Conservation (phyloP, 2,113 vertebrate species). For the Hemiprocne comata region DNA sequence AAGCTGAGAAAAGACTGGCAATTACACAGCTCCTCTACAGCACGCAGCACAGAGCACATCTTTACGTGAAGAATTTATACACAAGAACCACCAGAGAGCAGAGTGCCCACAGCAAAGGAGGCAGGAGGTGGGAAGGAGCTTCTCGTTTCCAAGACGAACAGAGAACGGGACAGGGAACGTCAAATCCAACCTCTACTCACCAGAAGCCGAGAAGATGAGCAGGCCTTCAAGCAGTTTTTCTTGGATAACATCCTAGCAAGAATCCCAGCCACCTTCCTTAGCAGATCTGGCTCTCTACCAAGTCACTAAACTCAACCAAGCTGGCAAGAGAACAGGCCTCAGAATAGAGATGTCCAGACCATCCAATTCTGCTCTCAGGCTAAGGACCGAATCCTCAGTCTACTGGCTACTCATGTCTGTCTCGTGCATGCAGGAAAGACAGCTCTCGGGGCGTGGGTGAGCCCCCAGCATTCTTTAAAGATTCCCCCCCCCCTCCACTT, state of each 20-base stretch:
- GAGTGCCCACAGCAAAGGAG: conserved; percentile 55
- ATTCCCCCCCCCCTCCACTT: neutral
- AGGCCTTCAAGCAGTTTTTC: conserved; percentile 56
- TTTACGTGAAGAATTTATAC: conserved; percentile 34
- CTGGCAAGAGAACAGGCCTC: conserved; percentile 42
- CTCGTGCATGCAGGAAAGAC: conserved; percentile 27
- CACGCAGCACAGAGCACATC: neutral
- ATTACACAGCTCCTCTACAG: conserved; percentile 16
- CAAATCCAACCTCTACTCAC: conserved; percentile 49
- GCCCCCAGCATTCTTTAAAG: conserved; percentile 52
- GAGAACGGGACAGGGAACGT: conserved; percentile 31
- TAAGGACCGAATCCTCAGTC: conserved; percentile 10
- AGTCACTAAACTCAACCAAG: conserved; percentile 36
- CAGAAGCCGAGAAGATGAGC: conserved; percentile 42
- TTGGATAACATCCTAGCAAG: conserved; percentile 59
- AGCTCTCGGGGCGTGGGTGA: conserved; percentile 29
- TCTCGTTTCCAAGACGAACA: neutral
- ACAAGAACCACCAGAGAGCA: conserved; percentile 66
- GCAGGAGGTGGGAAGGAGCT: conserved; percentile 48
- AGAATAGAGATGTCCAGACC: conserved; percentile 26
- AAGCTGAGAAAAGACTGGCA: conserved; percentile 20
- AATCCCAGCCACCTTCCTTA: conserved; percentile 58
- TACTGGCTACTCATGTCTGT: conserved; percentile 49
- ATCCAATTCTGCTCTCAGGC: conserved; percentile 20
- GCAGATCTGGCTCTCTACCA: conserved; percentile 57